Conservation (phyloP, 1,140 invertebrate species). For the Copidosoma floridanum region DNA sequence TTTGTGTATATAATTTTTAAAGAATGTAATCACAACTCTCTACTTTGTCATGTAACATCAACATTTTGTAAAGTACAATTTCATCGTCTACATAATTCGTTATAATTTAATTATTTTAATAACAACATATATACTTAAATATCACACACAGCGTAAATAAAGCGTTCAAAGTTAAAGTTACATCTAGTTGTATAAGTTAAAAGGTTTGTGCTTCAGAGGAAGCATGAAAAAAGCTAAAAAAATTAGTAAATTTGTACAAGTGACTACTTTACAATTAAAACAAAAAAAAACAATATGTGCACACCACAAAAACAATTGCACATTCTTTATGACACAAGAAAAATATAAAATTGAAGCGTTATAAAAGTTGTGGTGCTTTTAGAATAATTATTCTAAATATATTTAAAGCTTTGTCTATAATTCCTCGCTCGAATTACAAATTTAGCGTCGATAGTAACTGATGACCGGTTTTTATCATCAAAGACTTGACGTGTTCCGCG, state of each 20-base stretch:
- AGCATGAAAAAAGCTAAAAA: neutral
- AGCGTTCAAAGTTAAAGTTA: neutral
- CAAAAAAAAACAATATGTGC: no score
- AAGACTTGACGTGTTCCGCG: constrained; percentile 62
- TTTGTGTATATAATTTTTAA: constrained; percentile 7
- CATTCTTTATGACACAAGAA: no score
- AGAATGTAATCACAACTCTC: neutral
- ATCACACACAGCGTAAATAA: no score
- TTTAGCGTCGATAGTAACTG: constrained; percentile 60
- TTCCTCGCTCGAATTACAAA: constrained; percentile 43
- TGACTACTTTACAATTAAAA: no score
- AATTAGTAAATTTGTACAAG: no score
- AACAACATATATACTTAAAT: no score
- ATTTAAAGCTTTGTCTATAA: neutral
- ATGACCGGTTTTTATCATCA: constrained; percentile 63
- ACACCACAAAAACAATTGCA: no score
- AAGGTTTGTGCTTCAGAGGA: constrained; percentile 10
- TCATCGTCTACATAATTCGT: constrained; percentile 1
- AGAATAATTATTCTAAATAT: neutral
- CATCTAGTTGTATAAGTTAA: neutral
- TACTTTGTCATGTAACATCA: constrained; percentile 1
- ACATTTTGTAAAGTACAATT: neutral
- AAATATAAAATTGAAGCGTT: no score
- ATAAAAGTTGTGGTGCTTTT: neutral
- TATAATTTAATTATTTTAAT: no score